Evolutionary conservation across 2,888 invertebrate genomes (phyloP), one percentile per base, ranked within the genome.

Genomic region (Selenia dentaria): DNA sequence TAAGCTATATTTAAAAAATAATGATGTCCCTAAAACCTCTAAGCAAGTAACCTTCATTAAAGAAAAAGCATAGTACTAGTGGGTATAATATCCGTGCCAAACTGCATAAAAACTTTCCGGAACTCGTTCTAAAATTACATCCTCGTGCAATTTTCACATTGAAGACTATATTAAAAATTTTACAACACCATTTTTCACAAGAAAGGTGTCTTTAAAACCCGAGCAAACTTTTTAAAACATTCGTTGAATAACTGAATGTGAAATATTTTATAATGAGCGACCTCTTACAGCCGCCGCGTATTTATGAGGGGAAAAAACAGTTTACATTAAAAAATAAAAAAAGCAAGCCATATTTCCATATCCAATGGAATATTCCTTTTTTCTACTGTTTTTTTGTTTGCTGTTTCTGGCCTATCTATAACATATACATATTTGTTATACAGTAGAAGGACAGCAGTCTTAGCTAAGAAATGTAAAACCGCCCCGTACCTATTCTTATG

Each of bases 241-340:
- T 40, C 31, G 31, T 31, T 26, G 40, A 46, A 46, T 40, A 40
- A 40, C 31, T 46, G 35, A 46, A 40, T 35, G 29, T 35, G 26
- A 40, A 45, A 40, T 32, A 32, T 40, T 40, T 40, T 22, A 40
- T 46, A 40, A 46, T 45, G 28, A 44, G 37, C 28, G 24, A 38
- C 44, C 44, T 29, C 27, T 16, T 4, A 13, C 33, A 45, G 38
- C 34, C 28, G 38, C 11, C 6, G 33, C 20, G 32, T 3, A n/a
- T 16, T 6, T 14, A 24, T 43, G 26, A 18, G 20, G 27, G 20
- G 32, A 37, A 18, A 29, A 43, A 13, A 41, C 10, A 22, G 20
- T 18, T 28, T 36, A 25, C 35, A 18, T 11, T 12, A 35, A 29
- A 36, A 13, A 8, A 16, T 18, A 31, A 37, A 16, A 6, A 31